Base-by-base conservation (phyloP, 2,113 vertebrate genomes). In the Sorex fumeus region DNA sequence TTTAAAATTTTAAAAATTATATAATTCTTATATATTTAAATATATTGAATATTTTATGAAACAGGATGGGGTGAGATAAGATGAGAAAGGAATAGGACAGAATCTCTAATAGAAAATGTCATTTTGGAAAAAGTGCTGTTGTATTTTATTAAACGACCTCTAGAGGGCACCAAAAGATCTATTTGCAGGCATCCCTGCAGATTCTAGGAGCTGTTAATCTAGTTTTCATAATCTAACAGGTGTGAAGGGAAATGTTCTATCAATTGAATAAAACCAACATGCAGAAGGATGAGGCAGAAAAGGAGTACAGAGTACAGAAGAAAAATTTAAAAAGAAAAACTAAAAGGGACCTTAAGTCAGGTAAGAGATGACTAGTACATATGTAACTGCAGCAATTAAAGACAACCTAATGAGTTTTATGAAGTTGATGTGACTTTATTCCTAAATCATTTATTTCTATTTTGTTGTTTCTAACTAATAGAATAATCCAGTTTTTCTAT, bases 201-300 rank as follows among this genome's bases (percentile, higher is more conserved):
- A 53, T 91, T 94, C 93, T 86, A 96, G 72, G 93, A 95, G 94
- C 96, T 97, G 93, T 85, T 96, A 77, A 84, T 98, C 57, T 94
- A 96, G 90, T 97, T 95, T 97, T 85, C 97, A 62, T 94, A 96
- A 95, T 98, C 96, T 97, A 97, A 98, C 98, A 99, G 99, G 98
- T 99, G 96, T 98, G 98, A 97, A 98, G 97, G 95, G 99, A 99
- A 97, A 98, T 99, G 96, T 98, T 98, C 78, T 98, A 98, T 97
- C 99, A 99, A 94, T 91, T 99, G 97, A 99, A 98, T 94, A 98
- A 99, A 98, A 98, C 97, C 84, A 97, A 98, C 97, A 97, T 99
- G 97, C 98, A 98, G 98, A 99, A 98, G 96, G 98, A 99, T 88
- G 99, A 99, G 97, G 98, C 98, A 76, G 98, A 99, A 98, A 98